Conservation (phyloP, 1,140 invertebrate species). For the Calycopis cecrops region DNA sequence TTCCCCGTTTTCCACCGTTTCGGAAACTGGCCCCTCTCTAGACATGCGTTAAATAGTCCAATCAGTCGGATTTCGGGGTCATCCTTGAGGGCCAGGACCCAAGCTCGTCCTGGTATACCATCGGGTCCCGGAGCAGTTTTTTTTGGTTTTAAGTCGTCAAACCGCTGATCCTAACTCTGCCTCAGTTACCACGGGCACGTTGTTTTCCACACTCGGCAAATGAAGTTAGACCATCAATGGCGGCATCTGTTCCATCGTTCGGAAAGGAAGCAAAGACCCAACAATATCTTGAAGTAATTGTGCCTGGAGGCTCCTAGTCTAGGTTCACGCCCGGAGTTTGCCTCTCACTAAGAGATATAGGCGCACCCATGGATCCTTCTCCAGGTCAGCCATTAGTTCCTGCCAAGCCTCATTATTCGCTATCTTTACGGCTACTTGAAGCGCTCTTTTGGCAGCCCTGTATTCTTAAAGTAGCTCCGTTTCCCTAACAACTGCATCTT, state of each 20-base stretch:
- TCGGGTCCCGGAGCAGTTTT: neutral
- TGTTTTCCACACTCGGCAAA: no score
- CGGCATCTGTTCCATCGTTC: neutral
- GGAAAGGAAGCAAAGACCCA: slow-evolving; percentile 3
- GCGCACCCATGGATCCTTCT: no score
- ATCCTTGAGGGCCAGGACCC: neutral
- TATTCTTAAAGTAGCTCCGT: neutral
- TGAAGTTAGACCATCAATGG: no score
- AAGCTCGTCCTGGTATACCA: neutral
- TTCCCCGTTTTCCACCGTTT: no score
- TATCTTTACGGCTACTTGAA: no score
- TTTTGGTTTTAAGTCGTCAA: no score
- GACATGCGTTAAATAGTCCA: neutral
- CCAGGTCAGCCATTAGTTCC: no score
- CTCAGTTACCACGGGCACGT: no score
- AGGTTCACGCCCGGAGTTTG: slow-evolving; percentile 8
- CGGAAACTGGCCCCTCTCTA: no score
- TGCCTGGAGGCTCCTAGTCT: slow-evolving; percentile 14
- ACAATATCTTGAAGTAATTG: slow-evolving; percentile 12
- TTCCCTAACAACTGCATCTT: neutral
- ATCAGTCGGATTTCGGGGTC: neutral
- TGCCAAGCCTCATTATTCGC: no score
- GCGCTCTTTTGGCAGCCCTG: slow-evolving; percentile 1
- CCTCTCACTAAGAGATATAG: neutral
- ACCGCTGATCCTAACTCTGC: no score